Conservation (phyloP, 2,113 vertebrate genomes). For the Hucho hucho region DNA sequence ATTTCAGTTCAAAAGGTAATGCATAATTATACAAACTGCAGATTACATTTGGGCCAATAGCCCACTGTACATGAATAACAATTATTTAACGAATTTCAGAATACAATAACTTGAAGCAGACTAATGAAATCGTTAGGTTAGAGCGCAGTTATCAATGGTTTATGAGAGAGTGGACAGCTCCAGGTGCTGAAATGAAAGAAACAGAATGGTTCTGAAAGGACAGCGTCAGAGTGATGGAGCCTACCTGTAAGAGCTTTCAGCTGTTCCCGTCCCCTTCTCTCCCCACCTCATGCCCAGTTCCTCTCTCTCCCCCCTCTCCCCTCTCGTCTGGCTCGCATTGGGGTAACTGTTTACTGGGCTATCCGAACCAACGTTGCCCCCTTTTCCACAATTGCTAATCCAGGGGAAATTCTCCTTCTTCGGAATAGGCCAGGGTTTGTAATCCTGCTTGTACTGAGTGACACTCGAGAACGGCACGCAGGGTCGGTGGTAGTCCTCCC, state of each 20-base stretch:
- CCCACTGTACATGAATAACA: too few species aligned
- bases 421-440: slow-evolving; percentile 83
- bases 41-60: too few species aligned
- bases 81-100: too few species aligned
- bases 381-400: slow-evolving; percentile 67
- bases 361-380: slow-evolving; percentile 40
- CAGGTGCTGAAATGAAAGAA: slow-evolving; percentile 23
- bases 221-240: background rate
- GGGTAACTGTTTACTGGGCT: slow-evolving; percentile 28
- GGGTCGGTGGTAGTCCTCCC: slow-evolving; percentile 69
- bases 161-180: slow-evolving; percentile 12
- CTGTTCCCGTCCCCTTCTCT: slow-evolving; percentile 47
- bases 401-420: slow-evolving; percentile 76
- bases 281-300: slow-evolving; percentile 47
- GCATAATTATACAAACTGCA: too few species aligned
- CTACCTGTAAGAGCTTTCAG: slow-evolving; percentile 74
- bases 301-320: slow-evolving; percentile 36
- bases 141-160: background rate
- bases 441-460: slow-evolving; percentile 90
- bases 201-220: slow-evolving; percentile 27
- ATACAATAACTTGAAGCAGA: too few species aligned
- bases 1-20: too few species aligned
- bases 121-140: too few species aligned
- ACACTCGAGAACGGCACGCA: slow-evolving; percentile 76
- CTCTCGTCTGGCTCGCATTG: slow-evolving; percentile 29